Percentiles rank a stretch among this genome's conserved stretches.
Evolutionary conservation across 2,113 vertebrate species (phyloP).

Genomic region (Ophthalmolycus amberensis): DNA sequence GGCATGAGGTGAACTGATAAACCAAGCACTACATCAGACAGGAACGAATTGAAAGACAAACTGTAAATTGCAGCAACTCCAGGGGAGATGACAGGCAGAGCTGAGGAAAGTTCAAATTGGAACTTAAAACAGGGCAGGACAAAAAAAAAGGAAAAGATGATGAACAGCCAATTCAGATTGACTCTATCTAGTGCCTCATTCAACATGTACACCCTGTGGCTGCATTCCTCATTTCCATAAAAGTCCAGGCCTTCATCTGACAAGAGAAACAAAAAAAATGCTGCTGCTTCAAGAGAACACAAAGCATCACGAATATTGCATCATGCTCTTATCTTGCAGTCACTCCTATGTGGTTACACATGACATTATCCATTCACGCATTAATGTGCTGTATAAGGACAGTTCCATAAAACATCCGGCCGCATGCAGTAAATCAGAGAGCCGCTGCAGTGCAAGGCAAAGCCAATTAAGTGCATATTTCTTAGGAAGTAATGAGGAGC

Average conservation of each 20-base stretch:
- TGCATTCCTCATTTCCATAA: slow-evolving; percentile 83
- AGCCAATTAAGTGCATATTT: slow-evolving; percentile 52
- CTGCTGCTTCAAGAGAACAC: slow-evolving; percentile 70
- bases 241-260: slow-evolving; percentile 81
- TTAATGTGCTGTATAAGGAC: slow-evolving; percentile 24
- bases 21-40: slow-evolving; percentile 72
- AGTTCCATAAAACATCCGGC: slow-evolving; percentile 33
- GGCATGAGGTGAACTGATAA: slow-evolving; percentile 77
- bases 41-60: slow-evolving; percentile 77
- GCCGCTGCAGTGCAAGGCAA: slow-evolving; percentile 2
- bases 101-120: slow-evolving; percentile 78
- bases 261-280: slow-evolving; percentile 62
- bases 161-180: slow-evolving; percentile 81
- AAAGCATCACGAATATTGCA: slow-evolving; percentile 71
- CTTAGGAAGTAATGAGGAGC: slow-evolving; percentile 24
- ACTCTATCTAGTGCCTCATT: slow-evolving; percentile 81
- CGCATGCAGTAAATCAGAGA: slow-evolving; percentile 15
- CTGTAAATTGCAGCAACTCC: slow-evolving; percentile 79
- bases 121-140: slow-evolving; percentile 73
- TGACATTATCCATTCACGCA: slow-evolving; percentile 65
- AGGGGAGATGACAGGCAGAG: slow-evolving; percentile 78
- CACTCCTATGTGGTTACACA: slow-evolving; percentile 56
- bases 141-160: slow-evolving; percentile 67
- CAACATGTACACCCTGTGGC: slow-evolving; percentile 79
- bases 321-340: slow-evolving; percentile 68